Base-by-base conservation (phyloP, 2,888 invertebrate genomes). In the Heteromyza rotundicornis region DNA sequence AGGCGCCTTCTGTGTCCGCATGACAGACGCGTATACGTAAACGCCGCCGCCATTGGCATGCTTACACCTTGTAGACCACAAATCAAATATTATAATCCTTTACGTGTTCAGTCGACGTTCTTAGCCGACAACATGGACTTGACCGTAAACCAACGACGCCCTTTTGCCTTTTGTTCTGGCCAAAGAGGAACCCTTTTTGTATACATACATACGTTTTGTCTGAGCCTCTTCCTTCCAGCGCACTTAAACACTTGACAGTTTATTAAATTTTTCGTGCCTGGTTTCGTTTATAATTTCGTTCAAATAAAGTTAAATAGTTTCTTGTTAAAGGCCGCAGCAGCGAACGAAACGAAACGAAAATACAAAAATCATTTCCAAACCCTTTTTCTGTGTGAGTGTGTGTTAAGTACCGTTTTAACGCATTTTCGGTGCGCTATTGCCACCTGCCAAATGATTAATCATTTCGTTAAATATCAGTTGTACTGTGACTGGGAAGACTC, bases 371-470 rank as follows among this genome's bases (percentile, higher is more conserved):
- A 52, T 51, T 51, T 40, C 16, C 59, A 57, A 17, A 70, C 70
- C 70, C 70, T 69, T 65, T 63, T n/a, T n/a, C n/a, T n/a, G n/a
- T n/a, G n/a, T n/a, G n/a, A n/a, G n/a, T n/a, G n/a, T n/a, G n/a
- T 67, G 35, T 57, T 51, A 63, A 65, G 66, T 72, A 72, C 74
- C 71, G 72, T 71, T 70, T 63, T 12, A 57, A 7, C 3, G 53
- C 19, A 12, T 35, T 50, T 50, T 36, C 7, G n/a, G 27, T 23
- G 20, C 27, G 50, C 60, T 65, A 66, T 63, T 68, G 67, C 68
- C 32, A 79, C 79, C 79, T 79, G 79, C 79, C 78, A 78, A 77
- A 79, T 79, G 77, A 79, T 79, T 79, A 79, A 79, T 79, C 79
- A 78, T 76, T 75, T 74, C 71, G 67, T 70, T 68, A 66, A 65